Evolutionary conservation across 2,113 vertebrate species (phyloP).

Genomic region (Psephotus haematonotus): DNA sequence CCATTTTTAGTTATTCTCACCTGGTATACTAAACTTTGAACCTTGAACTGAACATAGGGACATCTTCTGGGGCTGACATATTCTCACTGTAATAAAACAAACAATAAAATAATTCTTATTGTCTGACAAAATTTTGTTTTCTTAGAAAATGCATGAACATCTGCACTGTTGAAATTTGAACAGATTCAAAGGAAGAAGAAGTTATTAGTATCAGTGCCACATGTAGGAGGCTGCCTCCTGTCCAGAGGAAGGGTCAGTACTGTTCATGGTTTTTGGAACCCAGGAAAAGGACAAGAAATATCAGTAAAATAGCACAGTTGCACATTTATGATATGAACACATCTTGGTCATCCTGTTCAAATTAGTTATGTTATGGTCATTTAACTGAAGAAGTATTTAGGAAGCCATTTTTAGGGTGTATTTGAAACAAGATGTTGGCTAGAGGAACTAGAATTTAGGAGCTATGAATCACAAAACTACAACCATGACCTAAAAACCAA

Average conservation of each 20-base stretch:
- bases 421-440: not conserved
- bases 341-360: not conserved
- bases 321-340: not conserved
- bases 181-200: not conserved
- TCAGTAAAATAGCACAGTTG: not conserved
- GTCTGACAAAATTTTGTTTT: not conserved
- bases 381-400: not conserved
- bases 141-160: not conserved
- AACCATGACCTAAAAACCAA: not conserved
- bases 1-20: not conserved
- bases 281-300: not conserved
- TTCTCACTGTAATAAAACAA: not conserved
- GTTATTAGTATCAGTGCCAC: not conserved
- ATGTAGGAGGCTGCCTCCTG: not conserved
- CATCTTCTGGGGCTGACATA: not conserved
- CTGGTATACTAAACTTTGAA: not conserved
- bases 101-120: not conserved
- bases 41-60: not conserved
- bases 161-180: not conserved
- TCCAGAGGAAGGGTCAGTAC: not conserved
- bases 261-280: not conserved
- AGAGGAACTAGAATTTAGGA: not conserved
- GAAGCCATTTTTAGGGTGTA: not conserved
- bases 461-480: not conserved
- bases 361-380: not conserved